Evolutionary conservation across 53 echinoderm and acorn worm species (phyloP), one percentile per base, ranked within the genome.

Genomic region (Astropecten irregularis): DNA sequence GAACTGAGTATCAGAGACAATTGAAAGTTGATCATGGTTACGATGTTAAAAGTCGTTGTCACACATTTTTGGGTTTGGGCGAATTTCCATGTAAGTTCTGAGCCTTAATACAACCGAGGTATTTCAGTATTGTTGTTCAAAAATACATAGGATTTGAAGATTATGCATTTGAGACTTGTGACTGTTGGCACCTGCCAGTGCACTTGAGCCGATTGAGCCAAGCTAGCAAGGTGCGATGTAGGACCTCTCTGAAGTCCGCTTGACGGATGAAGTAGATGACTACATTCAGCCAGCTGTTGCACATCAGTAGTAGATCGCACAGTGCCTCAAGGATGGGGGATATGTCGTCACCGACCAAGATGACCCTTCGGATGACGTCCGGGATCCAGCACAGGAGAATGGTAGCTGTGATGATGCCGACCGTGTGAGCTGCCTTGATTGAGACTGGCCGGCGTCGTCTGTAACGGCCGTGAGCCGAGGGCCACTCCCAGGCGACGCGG

Each of bases 191-290:
- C n/a, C n/a, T n/a, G n/a, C n/a, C n/a, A n/a, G n/a, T n/a, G n/a
- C n/a, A n/a, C n/a, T n/a, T n/a, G n/a, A n/a, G n/a, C n/a, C n/a
- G n/a, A n/a, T n/a, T 25, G 9, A 54, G 9, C 54, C 54, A 54
- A n/a, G 54, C 3, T 3, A 54, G 22, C 8, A 54, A 21, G 3
- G 54, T 54, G 8, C 25, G n/a, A 54, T 54, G 54, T 25, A 54
- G 54, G 25, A 18, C 54, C 54, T 21, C 22, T 0, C 54, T 21
- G 20, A 54, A 54, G 22, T 54, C 19, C 9, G 22, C 25, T 8
- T 54, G 54, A 54, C 9, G 54, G 54, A 54, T n/a, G 20, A 22
- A 54, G 62, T 61, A 61, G n/a, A 61, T 61, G 32, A 61, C 62
- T 33, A 61, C 62, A 61, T 61, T 31, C 1, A 61, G 62, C 62